Evolutionary conservation across 1,140 invertebrate genomes (phyloP), one percentile per base, ranked within the genome.

Genomic region (Tetragnatha versicolor): DNA sequence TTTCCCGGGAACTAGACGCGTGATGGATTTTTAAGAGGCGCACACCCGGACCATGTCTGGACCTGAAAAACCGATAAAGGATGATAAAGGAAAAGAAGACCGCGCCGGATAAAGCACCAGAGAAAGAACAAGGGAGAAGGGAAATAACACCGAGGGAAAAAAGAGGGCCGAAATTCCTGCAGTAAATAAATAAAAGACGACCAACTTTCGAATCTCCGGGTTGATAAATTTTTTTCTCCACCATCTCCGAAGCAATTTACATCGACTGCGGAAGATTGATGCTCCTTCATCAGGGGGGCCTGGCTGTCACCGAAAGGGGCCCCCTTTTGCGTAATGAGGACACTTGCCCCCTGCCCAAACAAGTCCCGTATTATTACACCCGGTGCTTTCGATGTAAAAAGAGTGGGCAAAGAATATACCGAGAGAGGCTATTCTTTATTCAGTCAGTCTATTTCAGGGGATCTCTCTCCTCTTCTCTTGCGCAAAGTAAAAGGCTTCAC

Each of bases 401-500:
- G 20, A 47, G 42, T 12, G 20, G 20, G 3, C 20, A 47, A 47
- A 47, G 20, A 17, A 20, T 17, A 47, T 17, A 47, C 20, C 12
- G 42, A 35, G 25, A 69, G 29, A 63, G 72, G 35, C 63, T 75
- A 75, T 75, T 75, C 72, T 49, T 75, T 75, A 75, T 61, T 75
- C 72, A 75, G 55, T 63, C 72, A 33, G 42, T 25, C 58, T 75
- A 75, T 75, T 75, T 75, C 42, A 42, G 27, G 33, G 60, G 29
- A 63, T 75, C 60, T 75, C 49, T 29, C 37, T n/a, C n/a, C n/a
- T n/a, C n/a, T n/a, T n/a, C n/a, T n/a, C n/a, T n/a, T n/a, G n/a
- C n/a, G n/a, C 39, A 63, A 61, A 75, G 72, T 75, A 75, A 63
- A 75, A 75, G 58, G 72, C n/a, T 75, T 75, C 72, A 63, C 72